phyloP scores from a whole-genome alignment of 2,888 invertebrate species.

The Drosophila ustulata region DNA sequence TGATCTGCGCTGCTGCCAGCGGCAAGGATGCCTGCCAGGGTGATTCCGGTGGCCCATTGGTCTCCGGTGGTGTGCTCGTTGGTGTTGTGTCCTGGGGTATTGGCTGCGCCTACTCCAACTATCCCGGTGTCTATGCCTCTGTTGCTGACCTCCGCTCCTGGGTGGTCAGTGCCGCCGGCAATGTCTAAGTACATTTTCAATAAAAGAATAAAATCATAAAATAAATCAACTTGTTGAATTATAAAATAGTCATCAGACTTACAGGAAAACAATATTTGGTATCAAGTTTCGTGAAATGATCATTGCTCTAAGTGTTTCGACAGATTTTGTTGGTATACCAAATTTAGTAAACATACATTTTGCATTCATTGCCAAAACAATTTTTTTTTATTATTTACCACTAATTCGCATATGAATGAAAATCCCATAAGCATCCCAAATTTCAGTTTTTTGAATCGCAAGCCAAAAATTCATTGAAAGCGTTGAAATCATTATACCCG shows the following conservation, averaged over 20 bases:
- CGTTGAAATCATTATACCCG: too few relatives aligned
- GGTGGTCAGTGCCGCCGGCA: constrained; percentile 41
- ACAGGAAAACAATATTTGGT: too few relatives aligned
- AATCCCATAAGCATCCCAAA: too few relatives aligned
- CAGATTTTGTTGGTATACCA: too few relatives aligned
- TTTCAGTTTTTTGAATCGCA: too few relatives aligned
- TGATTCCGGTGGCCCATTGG: constrained; percentile 82
- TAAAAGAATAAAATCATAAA: constrained; percentile 17
- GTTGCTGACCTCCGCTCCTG: constrained; percentile 63
- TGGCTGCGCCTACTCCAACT: constrained; percentile 71
- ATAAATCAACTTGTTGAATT: not conserved
- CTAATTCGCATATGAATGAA: too few relatives aligned
- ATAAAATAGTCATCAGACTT: not conserved
- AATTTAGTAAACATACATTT: too few relatives aligned
- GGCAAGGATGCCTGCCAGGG: constrained; percentile 79
- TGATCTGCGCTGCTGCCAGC: constrained; percentile 70
- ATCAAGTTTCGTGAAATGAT: too few relatives aligned
- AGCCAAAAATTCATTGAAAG: too few relatives aligned
- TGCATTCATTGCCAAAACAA: too few relatives aligned
- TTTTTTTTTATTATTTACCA: too few relatives aligned
- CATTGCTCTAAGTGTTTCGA: too few relatives aligned
- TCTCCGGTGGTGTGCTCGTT: constrained; percentile 55
- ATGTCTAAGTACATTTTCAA: constrained; percentile 38
- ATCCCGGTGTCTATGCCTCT: constrained; percentile 76
- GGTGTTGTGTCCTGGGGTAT: constrained; percentile 82